Base-by-base conservation (phyloP, 37 sponge, comb jelly and placozoan genomes). In the Mnemiopsis leidyi region DNA sequence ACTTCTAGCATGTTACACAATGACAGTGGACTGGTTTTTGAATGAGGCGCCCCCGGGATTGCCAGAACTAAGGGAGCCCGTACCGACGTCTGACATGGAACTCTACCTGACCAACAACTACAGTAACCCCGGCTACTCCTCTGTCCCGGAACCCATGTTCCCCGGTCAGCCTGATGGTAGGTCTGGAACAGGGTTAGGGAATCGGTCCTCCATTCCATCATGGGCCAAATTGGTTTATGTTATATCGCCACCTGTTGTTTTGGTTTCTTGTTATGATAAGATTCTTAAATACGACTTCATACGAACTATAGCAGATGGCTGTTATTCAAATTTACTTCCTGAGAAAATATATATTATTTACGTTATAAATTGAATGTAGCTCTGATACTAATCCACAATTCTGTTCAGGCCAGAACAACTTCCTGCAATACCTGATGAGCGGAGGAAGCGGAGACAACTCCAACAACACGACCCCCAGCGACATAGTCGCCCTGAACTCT, bases 381-480 rank as follows among this genome's bases (percentile, higher is more conserved):
- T n/a, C n/a, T n/a, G n/a, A n/a, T n/a, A n/a, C n/a, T n/a, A n/a
- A n/a, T n/a, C n/a, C n/a, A n/a, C n/a, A n/a, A n/a, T n/a, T n/a
- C n/a, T n/a, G n/a, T n/a, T n/a, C 90, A 85, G 90, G 90, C 24
- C 90, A 85, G 61, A 85, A 85, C 90, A 85, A 85, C 90, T 85
- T 85, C 61, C 61, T 85, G 36, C 61, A 38, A 38, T 85, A 85
- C 36, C 35, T 85, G 90, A 85, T 85, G 90, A 77, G 79, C 33
- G 79, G 79, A 77, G 79, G 79, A 34, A 32, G 90, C 1, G 90
- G 90, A 13, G 90, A 85, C n/a, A 85, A 23, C 61, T 39, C 90
- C 40, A 85, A 28, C 40, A 85, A 85, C 90, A 85, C 90, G 7
- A 85, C 90, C 13, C 90, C 90, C 90, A 85, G 90, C 39, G 90